A percentile compares a stretch with the other conserved stretches of the same genome.
Evolutionary conservation across 2,113 vertebrate genomes (phyloP).

Genomic region (Pteruthius melanotis): DNA sequence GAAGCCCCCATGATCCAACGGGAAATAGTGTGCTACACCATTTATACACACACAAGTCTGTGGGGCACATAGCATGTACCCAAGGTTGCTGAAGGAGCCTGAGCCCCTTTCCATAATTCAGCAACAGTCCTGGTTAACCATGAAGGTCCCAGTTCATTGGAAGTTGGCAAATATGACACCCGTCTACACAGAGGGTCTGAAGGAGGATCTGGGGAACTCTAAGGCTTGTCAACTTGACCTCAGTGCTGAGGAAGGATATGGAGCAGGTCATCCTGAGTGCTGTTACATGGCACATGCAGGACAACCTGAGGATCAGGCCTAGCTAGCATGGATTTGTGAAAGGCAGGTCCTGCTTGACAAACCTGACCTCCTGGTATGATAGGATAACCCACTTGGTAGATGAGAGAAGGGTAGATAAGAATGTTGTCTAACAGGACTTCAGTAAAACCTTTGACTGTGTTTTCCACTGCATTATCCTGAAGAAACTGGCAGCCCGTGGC

Average conservation of each 20-base stretch:
- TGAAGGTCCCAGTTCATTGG: background rate
- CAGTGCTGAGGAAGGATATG: background rate
- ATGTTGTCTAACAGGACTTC: background rate
- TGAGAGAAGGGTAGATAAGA: background rate
- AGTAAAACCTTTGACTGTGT: background rate
- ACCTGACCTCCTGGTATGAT: background rate
- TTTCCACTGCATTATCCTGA: background rate
- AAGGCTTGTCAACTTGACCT: background rate
- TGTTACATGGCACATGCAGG: background rate
- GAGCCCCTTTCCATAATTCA: background rate
- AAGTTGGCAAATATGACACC: no score
- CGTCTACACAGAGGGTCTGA: background rate
- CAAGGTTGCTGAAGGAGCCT: background rate
- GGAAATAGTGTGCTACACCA: background rate
- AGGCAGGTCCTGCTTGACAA: background rate
- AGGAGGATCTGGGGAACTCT: background rate
- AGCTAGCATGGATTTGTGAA: background rate
- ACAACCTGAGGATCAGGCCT: background rate
- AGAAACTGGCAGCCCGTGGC: background rate
- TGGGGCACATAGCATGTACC: background rate
- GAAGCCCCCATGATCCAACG: background rate
- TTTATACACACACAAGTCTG: fast-evolving
- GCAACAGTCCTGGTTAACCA: background rate
- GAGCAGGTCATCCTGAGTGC: background rate
- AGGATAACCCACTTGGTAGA: background rate